Conservation (phyloP, 2,888 invertebrate species). For the Desoria tigrina region DNA sequence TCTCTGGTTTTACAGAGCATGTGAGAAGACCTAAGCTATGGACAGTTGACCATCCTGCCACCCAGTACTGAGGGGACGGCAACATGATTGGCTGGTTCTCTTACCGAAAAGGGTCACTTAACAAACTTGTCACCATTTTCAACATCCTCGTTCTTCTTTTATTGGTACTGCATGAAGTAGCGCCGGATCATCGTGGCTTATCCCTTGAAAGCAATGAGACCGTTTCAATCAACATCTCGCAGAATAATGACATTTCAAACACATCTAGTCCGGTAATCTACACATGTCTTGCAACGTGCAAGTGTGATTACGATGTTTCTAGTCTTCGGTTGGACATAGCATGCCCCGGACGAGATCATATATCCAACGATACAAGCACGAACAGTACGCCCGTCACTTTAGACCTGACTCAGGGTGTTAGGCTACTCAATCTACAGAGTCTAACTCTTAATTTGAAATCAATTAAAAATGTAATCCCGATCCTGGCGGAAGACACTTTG, state of each 20-base stretch:
- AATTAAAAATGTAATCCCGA: constrained; percentile 18
- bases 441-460: constrained; percentile 27
- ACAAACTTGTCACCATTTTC: too few relatives aligned
- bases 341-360: constrained; percentile 14
- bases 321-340: constrained; percentile 35
- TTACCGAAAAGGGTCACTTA: too few relatives aligned
- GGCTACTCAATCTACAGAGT: constrained; percentile 14
- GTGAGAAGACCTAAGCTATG: too few relatives aligned
- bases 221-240: too few relatives aligned
- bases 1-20: too few relatives aligned
- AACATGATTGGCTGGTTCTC: too few relatives aligned
- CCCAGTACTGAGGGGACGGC: too few relatives aligned
- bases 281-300: constrained; percentile 33
- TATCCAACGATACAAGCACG: not conserved
- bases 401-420: constrained; percentile 26
- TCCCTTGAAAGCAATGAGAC: too few relatives aligned
- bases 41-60: too few relatives aligned
- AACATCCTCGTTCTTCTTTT: too few relatives aligned
- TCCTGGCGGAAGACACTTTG: constrained; percentile 27
- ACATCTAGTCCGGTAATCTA: constrained; percentile 18
- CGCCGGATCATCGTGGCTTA: not conserved
- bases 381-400: not conserved
- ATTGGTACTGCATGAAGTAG: too few relatives aligned
- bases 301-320: constrained; percentile 38
- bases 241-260: too few relatives aligned